Conservation (phyloP, 2,797 vertebrate genomes). For the Acrocephalus scirpaceus region DNA sequence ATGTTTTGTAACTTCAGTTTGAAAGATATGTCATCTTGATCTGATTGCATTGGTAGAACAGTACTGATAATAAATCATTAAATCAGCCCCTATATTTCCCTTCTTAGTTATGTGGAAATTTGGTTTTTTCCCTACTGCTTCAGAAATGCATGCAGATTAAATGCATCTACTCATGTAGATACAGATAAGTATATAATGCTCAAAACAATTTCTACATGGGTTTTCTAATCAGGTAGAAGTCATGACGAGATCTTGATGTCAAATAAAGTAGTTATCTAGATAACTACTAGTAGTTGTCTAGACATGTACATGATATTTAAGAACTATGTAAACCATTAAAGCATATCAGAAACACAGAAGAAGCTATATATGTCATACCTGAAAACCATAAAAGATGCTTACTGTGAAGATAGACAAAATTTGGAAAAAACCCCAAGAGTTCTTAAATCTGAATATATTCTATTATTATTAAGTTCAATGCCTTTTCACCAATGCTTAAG, state of each 20-base stretch:
- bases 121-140: background rate
- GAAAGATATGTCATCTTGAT: background rate
- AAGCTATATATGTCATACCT: background rate
- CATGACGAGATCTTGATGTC: background rate
- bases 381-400: background rate
- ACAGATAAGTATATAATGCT: background rate
- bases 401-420: background rate
- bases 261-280: background rate
- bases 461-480: background rate
- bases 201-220: background rate
- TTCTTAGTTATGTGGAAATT: background rate
- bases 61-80: background rate
- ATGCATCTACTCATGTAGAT: background rate
- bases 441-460: background rate
- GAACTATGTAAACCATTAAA: background rate
- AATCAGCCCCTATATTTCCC: background rate
- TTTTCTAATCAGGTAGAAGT: background rate
- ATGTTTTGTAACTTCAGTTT: conserved; percentile 18
- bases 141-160: background rate
- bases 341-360: background rate
- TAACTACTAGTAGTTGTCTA: background rate
- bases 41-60: background rate
- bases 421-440: rapidly evolving
- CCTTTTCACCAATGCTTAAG: rapidly evolving
- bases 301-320: background rate